Conservation (phyloP, 1,140 invertebrate species). For the Diorhabda elongata region DNA sequence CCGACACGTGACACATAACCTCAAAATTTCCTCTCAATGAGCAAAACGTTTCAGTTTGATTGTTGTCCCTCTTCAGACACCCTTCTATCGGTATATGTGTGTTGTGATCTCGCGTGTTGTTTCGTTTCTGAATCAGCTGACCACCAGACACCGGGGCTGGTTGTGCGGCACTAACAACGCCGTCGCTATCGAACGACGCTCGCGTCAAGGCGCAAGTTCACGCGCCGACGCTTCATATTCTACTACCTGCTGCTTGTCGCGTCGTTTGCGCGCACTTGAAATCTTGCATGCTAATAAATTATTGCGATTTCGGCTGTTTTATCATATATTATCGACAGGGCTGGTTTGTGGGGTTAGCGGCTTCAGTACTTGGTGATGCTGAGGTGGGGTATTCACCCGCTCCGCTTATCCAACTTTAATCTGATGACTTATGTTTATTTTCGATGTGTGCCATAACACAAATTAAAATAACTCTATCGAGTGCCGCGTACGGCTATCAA, state of each 20-base stretch:
- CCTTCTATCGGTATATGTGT: background rate
- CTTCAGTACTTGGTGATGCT: background rate
- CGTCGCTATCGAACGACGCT: conserved; percentile 47
- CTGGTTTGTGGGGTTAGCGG: background rate
- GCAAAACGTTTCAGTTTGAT: background rate
- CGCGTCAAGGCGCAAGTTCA: conserved; percentile 41
- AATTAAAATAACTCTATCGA: too few relatives aligned
- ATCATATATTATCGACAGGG: conserved; percentile 26
- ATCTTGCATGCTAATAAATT: conserved; percentile 32
- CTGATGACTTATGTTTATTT: too few relatives aligned
- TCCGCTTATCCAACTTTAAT: too few relatives aligned
- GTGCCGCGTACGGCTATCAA: too few relatives aligned
- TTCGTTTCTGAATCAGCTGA: conserved; percentile 35
- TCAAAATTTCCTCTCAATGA: background rate
- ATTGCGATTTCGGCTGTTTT: conserved; percentile 34
- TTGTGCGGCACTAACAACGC: conserved; percentile 46
- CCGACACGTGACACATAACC: conserved; percentile 3
- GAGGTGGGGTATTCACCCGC: background rate
- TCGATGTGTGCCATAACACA: too few relatives aligned
- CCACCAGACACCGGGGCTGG: conserved; percentile 44
- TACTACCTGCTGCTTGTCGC: conserved; percentile 45
- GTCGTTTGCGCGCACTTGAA: conserved; percentile 25
- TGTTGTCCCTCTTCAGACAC: background rate
- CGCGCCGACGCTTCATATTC: conserved; percentile 36
- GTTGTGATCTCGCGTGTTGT: conserved; percentile 33